Evolutionary conservation across 2,888 invertebrate genomes (phyloP), one percentile per base, ranked within the genome.

Genomic region (Allophyes oxyacanthae): DNA sequence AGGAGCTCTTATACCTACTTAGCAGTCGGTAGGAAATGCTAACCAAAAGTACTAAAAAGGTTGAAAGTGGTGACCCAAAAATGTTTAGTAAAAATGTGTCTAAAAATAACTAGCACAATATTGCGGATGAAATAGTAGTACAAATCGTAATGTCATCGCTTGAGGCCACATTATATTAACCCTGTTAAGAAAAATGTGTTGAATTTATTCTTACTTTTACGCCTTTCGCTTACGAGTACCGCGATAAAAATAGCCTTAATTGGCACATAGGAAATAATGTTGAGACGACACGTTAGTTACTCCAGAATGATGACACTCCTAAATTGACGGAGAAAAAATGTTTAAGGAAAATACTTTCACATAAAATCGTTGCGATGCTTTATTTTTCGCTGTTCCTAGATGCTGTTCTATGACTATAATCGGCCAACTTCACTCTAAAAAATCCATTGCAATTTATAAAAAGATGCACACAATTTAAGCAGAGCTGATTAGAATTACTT

Each of bases 121-220:
- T 9, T 10, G 4, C n/a, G n/a, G 4, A 32, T 32, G n/a, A 32
- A 32, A 32, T 10, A n/a, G 10, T 4, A 30, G 10, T 10, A 32
- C 10, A n/a, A 32, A 32, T 32, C n/a, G 32, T n/a, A 10, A 32
- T 32, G 32, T 32, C 1, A n/a, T 32, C 3, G n/a, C 32, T n/a
- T 32, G n/a, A 32, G 32, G 32, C n/a, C 4, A 20, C 4, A 20
- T 20, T 40, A 25, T 37, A 28, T 25, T n/a, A 33, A 28, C 15
- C n/a, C 11, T 38, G 28, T 37, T 37, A 37, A 30, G 8, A 37
- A 25, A 48, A 26, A 32, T n/a, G n/a, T 30, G 40, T 25, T 25
- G 36, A 37, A 32, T 33, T 26, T 38, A 26, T 43, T 37, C 36
- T 36, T 28, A 30, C 48, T 49, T 44, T 37, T 32, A 43, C 37